These are phyloP conservation scores for Dinothrombium tinctorium DNA, from an alignment of 1,140 invertebrate species.

Conservation along the genomic window DNA sequence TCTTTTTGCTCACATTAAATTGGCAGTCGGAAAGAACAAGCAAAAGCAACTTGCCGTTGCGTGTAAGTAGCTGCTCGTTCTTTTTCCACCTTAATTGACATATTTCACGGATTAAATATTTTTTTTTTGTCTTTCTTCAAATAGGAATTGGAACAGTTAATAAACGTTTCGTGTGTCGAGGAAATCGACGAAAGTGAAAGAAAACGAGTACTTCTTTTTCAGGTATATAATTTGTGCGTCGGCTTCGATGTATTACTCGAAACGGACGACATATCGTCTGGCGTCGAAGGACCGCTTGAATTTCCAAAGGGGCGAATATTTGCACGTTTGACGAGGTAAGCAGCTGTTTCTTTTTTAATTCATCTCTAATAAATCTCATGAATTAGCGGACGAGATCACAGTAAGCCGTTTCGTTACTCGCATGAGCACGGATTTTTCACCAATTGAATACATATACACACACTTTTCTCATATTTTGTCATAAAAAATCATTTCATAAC, in stretches of 20 bases:
- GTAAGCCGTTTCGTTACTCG: not conserved
- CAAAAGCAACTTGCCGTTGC: not conserved
- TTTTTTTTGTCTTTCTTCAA: no score
- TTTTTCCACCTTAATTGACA: no score
- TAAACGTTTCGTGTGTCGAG: not conserved
- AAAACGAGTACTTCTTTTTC: not conserved
- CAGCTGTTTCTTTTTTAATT: no score
- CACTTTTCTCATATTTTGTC: no score
- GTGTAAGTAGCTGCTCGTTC: no score
- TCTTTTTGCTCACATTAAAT: not conserved
- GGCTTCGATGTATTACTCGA: not conserved
- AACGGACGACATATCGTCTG: not conserved
- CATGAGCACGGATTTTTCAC: not conserved
- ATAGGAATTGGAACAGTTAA: not conserved
- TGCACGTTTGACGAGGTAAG: not conserved
- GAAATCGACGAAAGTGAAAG: not conserved
- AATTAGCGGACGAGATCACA: not conserved
- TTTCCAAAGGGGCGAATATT: not conserved
- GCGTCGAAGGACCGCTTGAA: not conserved
- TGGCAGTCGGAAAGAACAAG: conserved; percentile 1
- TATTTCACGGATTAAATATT: no score
- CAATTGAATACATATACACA: no score
- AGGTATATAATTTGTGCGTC: not conserved
- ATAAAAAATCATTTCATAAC: no score
- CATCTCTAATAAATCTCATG: no score